Percentiles rank a stretch among this genome's conserved stretches.
Evolutionary conservation across 2,113 vertebrate species (phyloP).

Genomic region (Petrocephalus microphthalmus): DNA sequence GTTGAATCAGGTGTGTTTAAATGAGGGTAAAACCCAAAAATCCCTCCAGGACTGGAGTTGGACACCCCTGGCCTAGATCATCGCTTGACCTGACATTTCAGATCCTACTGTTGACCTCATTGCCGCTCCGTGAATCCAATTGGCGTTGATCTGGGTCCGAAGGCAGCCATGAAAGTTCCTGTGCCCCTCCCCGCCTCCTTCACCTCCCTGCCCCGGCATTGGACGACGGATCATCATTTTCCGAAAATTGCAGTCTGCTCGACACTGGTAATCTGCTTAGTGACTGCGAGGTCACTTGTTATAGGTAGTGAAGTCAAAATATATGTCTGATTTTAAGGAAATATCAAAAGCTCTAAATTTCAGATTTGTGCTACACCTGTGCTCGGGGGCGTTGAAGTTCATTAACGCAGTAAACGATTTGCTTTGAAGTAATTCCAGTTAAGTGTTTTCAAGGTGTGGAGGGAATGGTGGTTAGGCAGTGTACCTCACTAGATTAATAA

Average conservation of each 20-base stretch:
- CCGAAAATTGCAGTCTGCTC: not conserved
- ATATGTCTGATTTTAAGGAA: not conserved
- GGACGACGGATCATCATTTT: not conserved
- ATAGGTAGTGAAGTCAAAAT: not conserved
- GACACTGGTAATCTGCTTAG: not conserved
- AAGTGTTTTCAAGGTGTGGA: not conserved
- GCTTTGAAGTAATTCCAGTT: conserved; percentile 1
- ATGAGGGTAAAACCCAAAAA: too few species aligned
- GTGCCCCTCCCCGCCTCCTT: not conserved
- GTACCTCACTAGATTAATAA: not conserved
- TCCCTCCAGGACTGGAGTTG: too few species aligned
- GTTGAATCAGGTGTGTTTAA: too few species aligned
- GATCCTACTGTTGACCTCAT: not conserved
- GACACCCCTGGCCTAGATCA: not conserved
- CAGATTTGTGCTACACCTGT: not conserved
- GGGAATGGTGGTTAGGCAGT: not conserved
- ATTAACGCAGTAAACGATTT: not conserved
- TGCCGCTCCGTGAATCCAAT: not conserved
- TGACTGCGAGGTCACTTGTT: not conserved
- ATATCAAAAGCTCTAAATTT: not conserved
- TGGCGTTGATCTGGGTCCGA: not conserved
- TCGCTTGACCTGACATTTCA: not conserved
- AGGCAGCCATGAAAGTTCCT: not conserved
- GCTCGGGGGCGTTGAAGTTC: not conserved
- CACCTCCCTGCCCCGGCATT: not conserved